Percentiles rank a stretch among this genome's conserved stretches.
phyloP scores from a whole-genome alignment of 2,113 vertebrate genomes.

The Petrocephalus zakoni region DNA sequence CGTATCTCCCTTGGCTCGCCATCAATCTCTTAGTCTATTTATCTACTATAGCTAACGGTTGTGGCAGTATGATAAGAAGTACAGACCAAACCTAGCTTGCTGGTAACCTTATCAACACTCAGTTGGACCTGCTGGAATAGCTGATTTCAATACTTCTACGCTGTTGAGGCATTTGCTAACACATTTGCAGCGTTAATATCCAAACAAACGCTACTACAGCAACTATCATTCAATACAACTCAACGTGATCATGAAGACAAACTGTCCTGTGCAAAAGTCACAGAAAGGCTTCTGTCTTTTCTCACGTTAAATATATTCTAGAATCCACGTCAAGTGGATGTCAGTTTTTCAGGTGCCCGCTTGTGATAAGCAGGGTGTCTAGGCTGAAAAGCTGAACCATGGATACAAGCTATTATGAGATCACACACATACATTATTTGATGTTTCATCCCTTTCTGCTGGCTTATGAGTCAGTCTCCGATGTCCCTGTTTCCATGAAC shows the following conservation, averaged over 20 bases:
- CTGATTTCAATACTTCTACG: background rate
- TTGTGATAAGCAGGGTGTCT: background rate
- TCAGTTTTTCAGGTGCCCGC: background rate
- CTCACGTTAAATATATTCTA: background rate
- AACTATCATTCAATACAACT: background rate
- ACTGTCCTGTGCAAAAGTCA: background rate
- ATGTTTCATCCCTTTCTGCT: background rate
- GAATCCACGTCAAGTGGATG: background rate
- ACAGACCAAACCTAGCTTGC: background rate
- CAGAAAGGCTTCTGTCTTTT: background rate
- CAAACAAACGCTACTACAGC: background rate
- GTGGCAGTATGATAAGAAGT: background rate
- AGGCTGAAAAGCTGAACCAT: background rate
- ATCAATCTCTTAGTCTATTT: background rate
- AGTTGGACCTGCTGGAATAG: background rate
- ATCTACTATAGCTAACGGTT: background rate
- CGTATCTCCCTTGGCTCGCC: background rate
- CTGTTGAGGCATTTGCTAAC: background rate
- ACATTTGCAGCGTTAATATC: background rate
- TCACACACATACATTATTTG: background rate
- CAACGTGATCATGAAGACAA: background rate
- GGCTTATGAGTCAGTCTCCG: background rate
- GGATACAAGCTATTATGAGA: background rate
- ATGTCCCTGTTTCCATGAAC: constrained; percentile 2
- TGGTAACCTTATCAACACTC: background rate